These are phyloP conservation scores for Drosophila kohkoa DNA, from an alignment of 1,140 invertebrate species.

Conservation along the genomic window DNA sequence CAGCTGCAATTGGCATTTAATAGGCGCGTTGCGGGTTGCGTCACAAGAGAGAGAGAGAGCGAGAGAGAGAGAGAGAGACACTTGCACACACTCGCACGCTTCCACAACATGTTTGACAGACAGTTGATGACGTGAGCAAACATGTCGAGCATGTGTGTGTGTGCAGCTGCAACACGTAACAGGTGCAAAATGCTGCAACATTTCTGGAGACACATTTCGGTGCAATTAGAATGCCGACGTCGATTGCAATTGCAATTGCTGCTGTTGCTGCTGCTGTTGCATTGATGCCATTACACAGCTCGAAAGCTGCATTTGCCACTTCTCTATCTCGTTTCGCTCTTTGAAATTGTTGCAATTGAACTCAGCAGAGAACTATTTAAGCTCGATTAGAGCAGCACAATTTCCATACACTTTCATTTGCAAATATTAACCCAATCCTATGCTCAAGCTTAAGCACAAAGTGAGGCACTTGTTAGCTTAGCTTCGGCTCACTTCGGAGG, in stretches of 20 bases:
- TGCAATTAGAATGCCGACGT: slow-evolving; percentile 5
- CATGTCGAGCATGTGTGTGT: slow-evolving; percentile 14
- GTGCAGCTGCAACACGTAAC: slow-evolving; percentile 35
- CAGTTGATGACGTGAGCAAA: slow-evolving; percentile 39
- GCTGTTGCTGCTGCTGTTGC: background rate
- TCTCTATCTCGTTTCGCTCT: too few relatives aligned
- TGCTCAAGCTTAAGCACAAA: background rate
- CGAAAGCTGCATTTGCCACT: background rate
- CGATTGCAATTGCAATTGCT: slow-evolving; percentile 1
- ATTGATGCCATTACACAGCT: slow-evolving; percentile 17
- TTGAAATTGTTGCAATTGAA: slow-evolving; percentile 6
- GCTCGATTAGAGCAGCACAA: slow-evolving; percentile 15
- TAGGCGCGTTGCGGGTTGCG: slow-evolving; percentile 41
- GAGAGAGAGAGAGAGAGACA: background rate
- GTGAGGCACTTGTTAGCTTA: background rate
- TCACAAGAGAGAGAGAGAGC: slow-evolving; percentile 5
- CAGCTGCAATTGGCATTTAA: slow-evolving; percentile 63
- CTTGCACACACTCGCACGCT: background rate
- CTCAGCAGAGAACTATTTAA: background rate
- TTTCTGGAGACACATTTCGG: slow-evolving; percentile 14
- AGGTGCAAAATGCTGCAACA: slow-evolving; percentile 42
- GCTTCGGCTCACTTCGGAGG: too few relatives aligned
- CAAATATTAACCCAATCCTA: slow-evolving; percentile 15
- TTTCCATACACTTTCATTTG: slow-evolving; percentile 11
- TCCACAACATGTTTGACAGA: background rate